Base-by-base conservation (phyloP, 1,140 invertebrate genomes). In the Parasteatoda tepidariorum region DNA sequence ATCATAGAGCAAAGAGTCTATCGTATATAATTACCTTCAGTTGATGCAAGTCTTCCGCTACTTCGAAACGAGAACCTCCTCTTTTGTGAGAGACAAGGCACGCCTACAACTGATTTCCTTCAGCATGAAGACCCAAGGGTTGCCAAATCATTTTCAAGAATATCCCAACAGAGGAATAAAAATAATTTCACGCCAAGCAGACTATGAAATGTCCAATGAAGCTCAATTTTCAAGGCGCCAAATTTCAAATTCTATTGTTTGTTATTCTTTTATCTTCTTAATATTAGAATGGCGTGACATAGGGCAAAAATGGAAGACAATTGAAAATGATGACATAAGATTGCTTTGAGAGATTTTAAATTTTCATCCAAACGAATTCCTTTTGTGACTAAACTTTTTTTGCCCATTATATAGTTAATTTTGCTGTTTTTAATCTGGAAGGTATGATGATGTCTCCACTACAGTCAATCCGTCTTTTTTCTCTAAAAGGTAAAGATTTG, bases 1-100 rank as follows among this genome's bases (percentile, higher is more conserved):
- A 78, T 78, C 74, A 78, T 66, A 28, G 59, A 54, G 33, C 28
- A 73, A 66, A 48, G 38, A 48, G 38, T 18, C 59, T 64, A n/a
- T 38, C 74, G 74, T 76, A 76, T 79, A 68, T 79, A 79, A 79
- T 79, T 79, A 79, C 33, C 33, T 11, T 34, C 73, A 55, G 57
- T n/a, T n/a, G 73, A 75, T 61, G 64, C 64, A 41, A 28, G 76
- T n/a, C 73, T 75, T 38, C 55, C 73, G 57, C 9, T 57, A 24
- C n/a, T 18, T 61, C 31, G 2, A 18, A 18, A 48, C 9, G 15
- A 38, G 74, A 31, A 78, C 64, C 76, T 68, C 64, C 64, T 57
- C 54, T 79, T 57, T 55, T 34, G 22, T 15, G 41, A 55, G 31
- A 64, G 34, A 28, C n/a, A 38, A 48, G 41, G 22, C 64, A 38